A percentile compares a stretch with the other conserved stretches of the same genome.
phyloP scores from a whole-genome alignment of 92 coral and sea anemone genomes.

The Porites rus region DNA sequence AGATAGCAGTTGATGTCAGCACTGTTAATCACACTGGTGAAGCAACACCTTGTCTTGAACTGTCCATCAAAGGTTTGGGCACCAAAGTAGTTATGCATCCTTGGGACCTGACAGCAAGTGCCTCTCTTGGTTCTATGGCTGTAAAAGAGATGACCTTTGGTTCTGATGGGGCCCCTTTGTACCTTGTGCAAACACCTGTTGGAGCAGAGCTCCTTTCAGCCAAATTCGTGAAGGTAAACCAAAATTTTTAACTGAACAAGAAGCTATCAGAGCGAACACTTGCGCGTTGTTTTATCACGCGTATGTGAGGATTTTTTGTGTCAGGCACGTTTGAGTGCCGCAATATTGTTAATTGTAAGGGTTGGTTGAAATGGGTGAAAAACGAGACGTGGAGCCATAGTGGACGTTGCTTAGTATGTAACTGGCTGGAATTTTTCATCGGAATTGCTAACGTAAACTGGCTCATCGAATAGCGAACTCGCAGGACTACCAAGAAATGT shows the following conservation, averaged over 20 bases:
- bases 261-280: not conserved
- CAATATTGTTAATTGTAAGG: no score
- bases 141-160: constrained; percentile 91
- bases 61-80: constrained; percentile 77
- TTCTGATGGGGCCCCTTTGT: constrained; percentile 79
- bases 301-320: no score
- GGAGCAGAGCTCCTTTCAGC: constrained; percentile 87
- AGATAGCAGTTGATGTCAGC: constrained; percentile 81
- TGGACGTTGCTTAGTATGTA: no score
- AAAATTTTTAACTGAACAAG: not conserved
- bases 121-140: constrained; percentile 86
- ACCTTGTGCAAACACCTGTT: constrained; percentile 86
- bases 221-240: constrained; percentile 73
- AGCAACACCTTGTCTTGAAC: constrained; percentile 71
- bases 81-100: constrained; percentile 85
- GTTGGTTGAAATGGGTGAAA: no score
- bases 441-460: no score
- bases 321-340: no score
- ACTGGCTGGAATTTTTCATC: no score
- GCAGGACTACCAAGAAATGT: no score
- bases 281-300: no score
- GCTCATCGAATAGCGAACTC: no score
- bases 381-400: no score
- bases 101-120: constrained; percentile 81
- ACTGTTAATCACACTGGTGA: constrained; percentile 74